A percentile compares a stretch with the other conserved stretches of the same genome.
Conservation (phyloP, 2,797 vertebrate species). For the Mormyrops attenuatus region DNA sequence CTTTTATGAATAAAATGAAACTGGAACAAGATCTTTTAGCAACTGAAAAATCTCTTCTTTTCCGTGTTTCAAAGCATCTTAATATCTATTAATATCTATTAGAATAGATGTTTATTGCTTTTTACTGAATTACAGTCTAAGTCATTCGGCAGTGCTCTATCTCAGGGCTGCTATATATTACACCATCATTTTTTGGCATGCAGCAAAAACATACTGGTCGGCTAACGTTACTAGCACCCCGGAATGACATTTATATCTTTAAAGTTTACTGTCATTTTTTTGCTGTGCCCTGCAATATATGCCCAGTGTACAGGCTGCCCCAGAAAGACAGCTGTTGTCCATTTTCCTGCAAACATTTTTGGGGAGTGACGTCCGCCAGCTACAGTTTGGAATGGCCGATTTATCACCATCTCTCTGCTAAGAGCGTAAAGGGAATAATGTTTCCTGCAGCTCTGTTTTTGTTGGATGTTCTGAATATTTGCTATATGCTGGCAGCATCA, state of each 20-base stretch:
- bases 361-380: slow-evolving; percentile 17
- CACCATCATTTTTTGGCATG: neutral
- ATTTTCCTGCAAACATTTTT: slow-evolving; percentile 36
- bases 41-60: neutral
- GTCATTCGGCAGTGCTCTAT: neutral
- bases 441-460: neutral
- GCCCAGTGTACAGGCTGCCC: slow-evolving; percentile 20
- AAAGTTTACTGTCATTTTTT: slow-evolving; percentile 9
- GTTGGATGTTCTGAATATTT: neutral
- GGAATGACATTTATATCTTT: neutral
- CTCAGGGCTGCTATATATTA: neutral
- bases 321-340: slow-evolving; percentile 31
- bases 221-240: neutral
- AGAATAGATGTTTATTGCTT: no score
- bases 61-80: neutral
- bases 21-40: neutral
- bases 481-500: neutral
- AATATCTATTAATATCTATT: no score
- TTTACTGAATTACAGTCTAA: neutral
- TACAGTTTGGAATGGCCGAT: slow-evolving; percentile 27
- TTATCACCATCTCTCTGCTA: slow-evolving; percentile 23
- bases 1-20: neutral
- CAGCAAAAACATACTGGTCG: neutral
- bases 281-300: neutral
- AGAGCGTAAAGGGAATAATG: neutral